phyloP scores from a whole-genome alignment of 92 coral and sea anemone species.

The Phenganax marumi region DNA sequence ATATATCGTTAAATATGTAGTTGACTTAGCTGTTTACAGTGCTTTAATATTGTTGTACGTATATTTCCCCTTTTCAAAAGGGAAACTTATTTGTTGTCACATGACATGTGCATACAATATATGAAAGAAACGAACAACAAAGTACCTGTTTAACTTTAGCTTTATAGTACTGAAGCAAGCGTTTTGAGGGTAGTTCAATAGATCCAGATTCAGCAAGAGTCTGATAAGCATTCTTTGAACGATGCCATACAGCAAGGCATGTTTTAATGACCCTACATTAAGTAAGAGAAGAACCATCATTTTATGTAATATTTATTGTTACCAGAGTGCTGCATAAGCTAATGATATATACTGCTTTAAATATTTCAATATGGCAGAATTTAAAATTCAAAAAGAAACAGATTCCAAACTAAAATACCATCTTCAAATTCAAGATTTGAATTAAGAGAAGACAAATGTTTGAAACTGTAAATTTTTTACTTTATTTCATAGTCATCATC shows the following conservation, averaged over 20 bases:
- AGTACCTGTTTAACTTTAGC: conserved; percentile 41
- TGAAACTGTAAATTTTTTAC: too few relatives aligned
- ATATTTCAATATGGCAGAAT: too few relatives aligned
- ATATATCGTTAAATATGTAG: background rate
- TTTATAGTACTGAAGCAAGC: conserved; percentile 39
- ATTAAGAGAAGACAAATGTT: too few relatives aligned
- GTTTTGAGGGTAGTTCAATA: conserved; percentile 27
- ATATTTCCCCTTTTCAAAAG: background rate
- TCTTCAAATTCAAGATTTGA: too few relatives aligned
- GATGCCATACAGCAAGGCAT: conserved; percentile 41
- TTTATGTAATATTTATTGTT: too few relatives aligned
- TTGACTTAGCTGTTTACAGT: background rate
- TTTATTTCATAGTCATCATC: too few relatives aligned
- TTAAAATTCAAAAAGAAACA: too few relatives aligned
- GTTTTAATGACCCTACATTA: conserved; percentile 18
- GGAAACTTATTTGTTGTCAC: background rate
- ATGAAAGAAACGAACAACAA: background rate
- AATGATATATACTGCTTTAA: too few relatives aligned
- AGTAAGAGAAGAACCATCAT: background rate
- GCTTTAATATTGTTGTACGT: background rate
- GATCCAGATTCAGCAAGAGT: conserved; percentile 30
- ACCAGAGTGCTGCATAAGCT: too few relatives aligned
- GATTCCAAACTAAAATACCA: too few relatives aligned
- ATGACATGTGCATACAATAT: background rate
- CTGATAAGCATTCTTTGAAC: conserved; percentile 23